phyloP scores from a whole-genome alignment of 35 echinoderm and acorn worm genomes.

The Lytechinus pictus region DNA sequence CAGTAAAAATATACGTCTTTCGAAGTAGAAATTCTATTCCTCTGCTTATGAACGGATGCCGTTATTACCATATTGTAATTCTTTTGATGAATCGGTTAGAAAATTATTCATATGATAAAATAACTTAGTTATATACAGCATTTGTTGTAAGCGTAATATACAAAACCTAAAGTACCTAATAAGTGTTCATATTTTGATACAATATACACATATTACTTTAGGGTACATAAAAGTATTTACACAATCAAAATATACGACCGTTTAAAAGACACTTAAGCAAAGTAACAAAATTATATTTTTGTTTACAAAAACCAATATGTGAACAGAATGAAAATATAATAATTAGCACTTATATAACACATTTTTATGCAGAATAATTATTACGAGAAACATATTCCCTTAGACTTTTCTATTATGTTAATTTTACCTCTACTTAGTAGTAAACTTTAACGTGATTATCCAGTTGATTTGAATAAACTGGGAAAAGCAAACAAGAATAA shows the following conservation, averaged over 20 bases:
- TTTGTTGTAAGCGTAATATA: neutral
- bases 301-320: neutral
- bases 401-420: too few relatives aligned
- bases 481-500: too few relatives aligned
- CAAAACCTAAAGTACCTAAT: neutral
- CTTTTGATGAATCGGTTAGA: neutral
- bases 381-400: too few relatives aligned
- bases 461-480: too few relatives aligned
- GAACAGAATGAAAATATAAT: too few relatives aligned
- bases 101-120: neutral
- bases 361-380: too few relatives aligned
- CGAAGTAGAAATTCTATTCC: neutral
- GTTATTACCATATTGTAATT: neutral
- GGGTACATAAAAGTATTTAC: neutral
- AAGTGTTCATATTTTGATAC: neutral
- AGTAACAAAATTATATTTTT: neutral
- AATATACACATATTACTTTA: neutral
- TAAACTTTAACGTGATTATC: too few relatives aligned
- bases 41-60: neutral
- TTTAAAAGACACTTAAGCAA: neutral
- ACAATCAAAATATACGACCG: neutral
- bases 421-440: too few relatives aligned
- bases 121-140: neutral
- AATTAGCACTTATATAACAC: too few relatives aligned
- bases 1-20: too few relatives aligned